Evolutionary conservation across 2,797 vertebrate species (phyloP), one percentile per base, ranked within the genome.

Genomic region (Eulemur albifrons): DNA sequence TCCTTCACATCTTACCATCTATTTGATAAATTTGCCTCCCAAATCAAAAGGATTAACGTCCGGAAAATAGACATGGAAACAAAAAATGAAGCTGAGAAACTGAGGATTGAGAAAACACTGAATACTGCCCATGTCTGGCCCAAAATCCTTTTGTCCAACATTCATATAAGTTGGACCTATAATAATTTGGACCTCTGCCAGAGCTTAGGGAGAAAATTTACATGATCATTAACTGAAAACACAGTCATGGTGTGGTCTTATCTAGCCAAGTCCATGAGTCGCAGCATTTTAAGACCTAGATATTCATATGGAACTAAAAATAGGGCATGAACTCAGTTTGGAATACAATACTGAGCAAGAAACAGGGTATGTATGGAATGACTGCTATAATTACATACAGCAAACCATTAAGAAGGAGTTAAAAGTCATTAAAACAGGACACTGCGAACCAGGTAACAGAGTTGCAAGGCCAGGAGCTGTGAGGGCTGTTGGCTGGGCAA

Each of bases 31-130:
- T 67, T 59, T 88, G 14, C 10, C 40, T 85, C 38, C 45, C 43
- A 94, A n/a, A 63, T 13, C 43, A 75, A 59, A 88, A 84, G 5
- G 23, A 73, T 63, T 65, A n/a, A 43, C 54, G 67, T 54, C 80
- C 59, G 88, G 48, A 93, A 95, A 88, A 90, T 4, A 96, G 93
- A 93, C 92, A 79, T 43, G 7, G 25, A 50, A 18, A 25, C 77
- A 21, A 40, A 88, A 94, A 90, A 72, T 17, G 8, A 94, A 75
- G 27, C 70, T 70, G 27, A 83, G 50, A 97, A 90, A 89, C 30
- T 23, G 6, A 90, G 94, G 8, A 25, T 12, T 77, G 5, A 85
- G 57, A 91, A 69, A 38, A 82, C 27, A 72, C 18, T 82, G n/a
- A 59, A 65, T 20, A 25, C 12, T 12, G 48, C 25, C 52, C n/a